These are phyloP conservation scores for Cheiracanthium punctorium DNA, from an alignment of 2,888 invertebrate genomes.

Conservation along the genomic window DNA sequence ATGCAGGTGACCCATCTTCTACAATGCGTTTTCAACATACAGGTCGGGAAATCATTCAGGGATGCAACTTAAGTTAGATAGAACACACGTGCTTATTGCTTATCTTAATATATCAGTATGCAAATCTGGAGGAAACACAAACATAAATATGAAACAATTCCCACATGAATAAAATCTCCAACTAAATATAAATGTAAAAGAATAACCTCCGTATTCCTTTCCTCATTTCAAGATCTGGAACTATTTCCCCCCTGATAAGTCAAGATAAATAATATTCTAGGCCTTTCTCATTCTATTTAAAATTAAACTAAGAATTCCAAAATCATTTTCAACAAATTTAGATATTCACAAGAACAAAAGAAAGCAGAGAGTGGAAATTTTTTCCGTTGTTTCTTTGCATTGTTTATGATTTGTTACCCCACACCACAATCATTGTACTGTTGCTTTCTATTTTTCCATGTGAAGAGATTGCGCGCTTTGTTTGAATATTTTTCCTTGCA, in stretches of 20 bases:
- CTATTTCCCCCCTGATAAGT: background rate
- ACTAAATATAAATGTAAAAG: background rate
- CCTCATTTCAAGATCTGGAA: background rate
- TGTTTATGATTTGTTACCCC: constrained; percentile 33
- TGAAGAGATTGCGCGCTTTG: constrained; percentile 10
- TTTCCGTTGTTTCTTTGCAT: constrained; percentile 11
- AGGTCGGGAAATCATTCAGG: too few species aligned
- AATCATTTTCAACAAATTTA: background rate
- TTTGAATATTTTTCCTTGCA: constrained; percentile 24
- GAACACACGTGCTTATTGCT: too few species aligned
- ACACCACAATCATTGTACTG: constrained; percentile 8
- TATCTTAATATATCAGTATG: too few species aligned
- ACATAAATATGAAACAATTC: background rate
- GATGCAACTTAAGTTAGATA: too few species aligned
- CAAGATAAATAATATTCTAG: background rate
- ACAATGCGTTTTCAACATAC: too few species aligned
- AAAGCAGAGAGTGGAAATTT: background rate
- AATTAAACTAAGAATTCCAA: background rate
- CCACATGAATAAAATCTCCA: background rate
- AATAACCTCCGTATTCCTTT: background rate
- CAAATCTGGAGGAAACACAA: background rate
- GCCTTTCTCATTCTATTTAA: background rate
- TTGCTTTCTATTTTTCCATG: constrained; percentile 13
- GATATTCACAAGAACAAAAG: background rate
- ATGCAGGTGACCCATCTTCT: too few species aligned